Evolutionary conservation across 2,797 vertebrate species (phyloP).

Genomic region (Champsocephalus gunnari): DNA sequence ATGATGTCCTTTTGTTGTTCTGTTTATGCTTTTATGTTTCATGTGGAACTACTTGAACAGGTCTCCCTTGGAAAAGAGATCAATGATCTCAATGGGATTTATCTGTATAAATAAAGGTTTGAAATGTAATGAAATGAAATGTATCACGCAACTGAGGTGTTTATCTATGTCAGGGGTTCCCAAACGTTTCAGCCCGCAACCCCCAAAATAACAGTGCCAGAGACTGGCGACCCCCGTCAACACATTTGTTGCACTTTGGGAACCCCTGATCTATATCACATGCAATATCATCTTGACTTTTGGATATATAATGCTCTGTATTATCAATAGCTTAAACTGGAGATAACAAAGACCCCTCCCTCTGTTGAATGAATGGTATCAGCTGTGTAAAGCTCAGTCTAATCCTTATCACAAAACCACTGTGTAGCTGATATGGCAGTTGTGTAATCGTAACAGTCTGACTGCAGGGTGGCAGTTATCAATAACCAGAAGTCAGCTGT

Average conservation of each 20-base stretch:
- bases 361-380: not conserved
- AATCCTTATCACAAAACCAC: not conserved
- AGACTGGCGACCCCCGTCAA: too few relatives aligned
- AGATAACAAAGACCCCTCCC: not conserved
- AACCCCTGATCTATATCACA: not conserved
- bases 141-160: not conserved
- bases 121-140: too few relatives aligned
- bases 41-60: too few relatives aligned
- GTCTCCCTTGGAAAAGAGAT: too few relatives aligned
- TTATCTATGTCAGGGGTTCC: too few relatives aligned
- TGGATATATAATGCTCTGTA: not conserved
- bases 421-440: slow-evolving; percentile 1
- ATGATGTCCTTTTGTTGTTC: too few relatives aligned
- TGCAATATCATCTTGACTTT: not conserved
- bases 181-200: too few relatives aligned
- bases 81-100: too few relatives aligned
- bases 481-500: not conserved
- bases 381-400: not conserved
- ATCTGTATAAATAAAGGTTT: too few relatives aligned
- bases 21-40: too few relatives aligned
- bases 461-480: not conserved
- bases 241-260: too few relatives aligned
- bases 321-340: not conserved
- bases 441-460: not conserved
- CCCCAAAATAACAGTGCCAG: too few relatives aligned